phyloP scores from a whole-genome alignment of 2,888 invertebrate genomes.

The Peribatodes rhomboidaria region DNA sequence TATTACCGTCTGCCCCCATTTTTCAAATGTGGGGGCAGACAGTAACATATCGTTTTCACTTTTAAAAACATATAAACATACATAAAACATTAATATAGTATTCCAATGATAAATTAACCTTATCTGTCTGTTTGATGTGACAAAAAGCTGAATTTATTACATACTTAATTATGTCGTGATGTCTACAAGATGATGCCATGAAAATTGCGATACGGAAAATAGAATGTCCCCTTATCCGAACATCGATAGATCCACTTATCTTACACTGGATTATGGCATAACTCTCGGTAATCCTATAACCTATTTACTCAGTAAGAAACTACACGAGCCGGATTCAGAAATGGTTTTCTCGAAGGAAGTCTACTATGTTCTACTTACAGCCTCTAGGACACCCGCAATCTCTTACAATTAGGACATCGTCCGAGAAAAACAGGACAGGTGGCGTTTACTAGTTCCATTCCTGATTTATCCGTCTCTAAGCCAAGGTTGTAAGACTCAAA shows the following conservation, averaged over 20 bases:
- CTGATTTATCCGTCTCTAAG: conserved; percentile 33
- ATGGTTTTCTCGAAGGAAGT: conserved; percentile 10
- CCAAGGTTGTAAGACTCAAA: conserved; percentile 37
- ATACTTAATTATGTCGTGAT: neutral
- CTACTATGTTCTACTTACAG: conserved; percentile 12
- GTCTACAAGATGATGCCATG: neutral
- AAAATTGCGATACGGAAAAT: neutral
- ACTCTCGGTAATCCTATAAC: conserved; percentile 14
- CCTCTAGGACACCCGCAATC: conserved; percentile 13
- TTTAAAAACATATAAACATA: too few relatives aligned
- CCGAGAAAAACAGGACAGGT: conserved; percentile 27
- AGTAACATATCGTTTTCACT: too few relatives aligned
- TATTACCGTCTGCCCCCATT: too few relatives aligned
- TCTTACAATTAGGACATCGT: conserved; percentile 26
- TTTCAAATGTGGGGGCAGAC: too few relatives aligned
- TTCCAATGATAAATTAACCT: too few relatives aligned
- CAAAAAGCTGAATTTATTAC: too few relatives aligned
- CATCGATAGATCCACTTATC: conserved; percentile 3
- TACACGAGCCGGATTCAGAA: neutral
- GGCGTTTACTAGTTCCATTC: conserved; percentile 20
- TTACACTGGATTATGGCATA: conserved; percentile 6
- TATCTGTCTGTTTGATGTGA: too few relatives aligned
- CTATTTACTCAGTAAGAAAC: conserved; percentile 14
- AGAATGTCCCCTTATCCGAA: neutral
- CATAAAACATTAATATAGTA: too few relatives aligned